Conservation (phyloP, 2,888 invertebrate species). For the Torymus auratus region DNA sequence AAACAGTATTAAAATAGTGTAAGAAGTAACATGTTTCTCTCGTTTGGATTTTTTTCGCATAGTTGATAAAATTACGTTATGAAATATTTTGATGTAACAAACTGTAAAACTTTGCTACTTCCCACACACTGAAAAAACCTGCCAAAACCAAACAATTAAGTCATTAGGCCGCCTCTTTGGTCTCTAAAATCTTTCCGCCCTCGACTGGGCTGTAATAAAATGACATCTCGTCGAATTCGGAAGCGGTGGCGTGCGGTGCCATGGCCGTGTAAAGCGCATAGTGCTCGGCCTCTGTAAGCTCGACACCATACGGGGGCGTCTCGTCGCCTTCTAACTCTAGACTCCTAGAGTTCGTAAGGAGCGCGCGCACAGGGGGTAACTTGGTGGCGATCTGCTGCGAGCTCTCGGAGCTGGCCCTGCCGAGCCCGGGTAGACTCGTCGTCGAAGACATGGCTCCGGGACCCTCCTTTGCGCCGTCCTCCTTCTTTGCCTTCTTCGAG, state of each 20-base stretch:
- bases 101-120: conserved; percentile 2
- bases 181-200: conserved; percentile 82
- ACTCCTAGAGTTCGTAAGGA: conserved; percentile 20
- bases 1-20: not conserved
- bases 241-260: conserved; percentile 90
- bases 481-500: conserved; percentile 79
- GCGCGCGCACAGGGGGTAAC: conserved; percentile 13
- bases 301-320: conserved; percentile 77
- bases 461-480: conserved; percentile 63
- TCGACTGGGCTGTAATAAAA: conserved; percentile 92
- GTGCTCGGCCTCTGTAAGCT: conserved; percentile 91
- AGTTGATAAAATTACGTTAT: too few species aligned
- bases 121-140: conserved; percentile 2
- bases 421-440: conserved; percentile 66
- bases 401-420: conserved; percentile 41
- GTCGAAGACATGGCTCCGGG: conserved; percentile 58
- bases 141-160: not conserved
- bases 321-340: conserved; percentile 65
- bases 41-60: not conserved
- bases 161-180: conserved; percentile 26
- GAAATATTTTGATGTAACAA: not conserved
- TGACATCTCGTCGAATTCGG: conserved; percentile 92
- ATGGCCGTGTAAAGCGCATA: conserved; percentile 91
- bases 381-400: not conserved
- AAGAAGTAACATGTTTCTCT: conserved; percentile 11